Evolutionary conservation across 2,113 vertebrate species (phyloP).

Genomic region (Prunella fulvescens): DNA sequence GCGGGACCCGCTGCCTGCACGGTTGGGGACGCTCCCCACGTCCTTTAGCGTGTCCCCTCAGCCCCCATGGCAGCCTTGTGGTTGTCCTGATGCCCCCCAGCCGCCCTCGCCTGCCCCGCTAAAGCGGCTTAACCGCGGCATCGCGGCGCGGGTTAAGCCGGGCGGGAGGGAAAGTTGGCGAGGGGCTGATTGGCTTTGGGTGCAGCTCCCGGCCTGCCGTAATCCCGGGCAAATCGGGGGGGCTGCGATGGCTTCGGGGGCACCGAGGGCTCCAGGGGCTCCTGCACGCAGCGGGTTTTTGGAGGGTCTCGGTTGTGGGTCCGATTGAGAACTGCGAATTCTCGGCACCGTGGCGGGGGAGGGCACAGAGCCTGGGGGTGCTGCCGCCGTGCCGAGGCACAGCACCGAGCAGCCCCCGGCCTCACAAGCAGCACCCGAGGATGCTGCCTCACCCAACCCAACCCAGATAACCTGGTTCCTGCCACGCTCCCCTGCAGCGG

Average conservation of each 20-base stretch:
- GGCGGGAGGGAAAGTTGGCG: slow-evolving; percentile 55
- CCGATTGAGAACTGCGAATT: neutral
- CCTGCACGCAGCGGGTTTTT: rapidly evolving
- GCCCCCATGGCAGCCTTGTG: neutral
- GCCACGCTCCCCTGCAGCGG: rapidly evolving
- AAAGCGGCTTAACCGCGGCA: slow-evolving; percentile 40
- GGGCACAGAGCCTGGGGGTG: neutral
- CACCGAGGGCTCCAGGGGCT: neutral
- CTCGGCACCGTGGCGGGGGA: rapidly evolving
- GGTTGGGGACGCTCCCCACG: rapidly evolving
- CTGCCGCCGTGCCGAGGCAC: rapidly evolving
- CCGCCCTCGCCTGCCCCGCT: neutral
- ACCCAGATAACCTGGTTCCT: neutral
- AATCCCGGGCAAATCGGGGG: neutral
- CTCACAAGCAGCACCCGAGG: neutral
- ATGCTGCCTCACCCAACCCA: neutral
- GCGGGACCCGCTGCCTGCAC: neutral
- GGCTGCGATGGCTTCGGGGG: neutral
- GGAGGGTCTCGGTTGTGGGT: no score
- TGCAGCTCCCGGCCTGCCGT: neutral
- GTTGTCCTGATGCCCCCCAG: neutral
- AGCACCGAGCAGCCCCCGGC: neutral
- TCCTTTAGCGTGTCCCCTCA: neutral
- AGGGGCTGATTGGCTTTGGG: slow-evolving; percentile 36
- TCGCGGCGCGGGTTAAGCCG: slow-evolving; percentile 20